Evolutionary conservation across 1,140 invertebrate species (phyloP).

Genomic region (Drosophila tsacasi): DNA sequence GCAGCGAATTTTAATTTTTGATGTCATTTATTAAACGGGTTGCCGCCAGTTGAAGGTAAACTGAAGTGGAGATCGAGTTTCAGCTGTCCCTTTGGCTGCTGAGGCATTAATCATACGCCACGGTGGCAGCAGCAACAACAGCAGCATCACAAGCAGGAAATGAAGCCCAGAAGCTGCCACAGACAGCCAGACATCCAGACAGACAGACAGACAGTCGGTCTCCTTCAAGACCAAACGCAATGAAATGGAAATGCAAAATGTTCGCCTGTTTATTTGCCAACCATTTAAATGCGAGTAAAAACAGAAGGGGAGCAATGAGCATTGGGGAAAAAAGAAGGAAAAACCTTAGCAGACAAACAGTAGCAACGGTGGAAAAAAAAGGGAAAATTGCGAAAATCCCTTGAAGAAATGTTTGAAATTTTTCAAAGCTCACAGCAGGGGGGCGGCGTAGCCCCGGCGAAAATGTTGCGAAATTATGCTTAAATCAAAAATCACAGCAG

Average conservation of each 20-base stretch:
- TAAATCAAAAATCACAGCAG: constrained; percentile 82
- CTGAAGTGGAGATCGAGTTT: constrained; percentile 30
- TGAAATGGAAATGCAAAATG: constrained; percentile 71
- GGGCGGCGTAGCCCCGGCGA: constrained; percentile 19
- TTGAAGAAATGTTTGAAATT: constrained; percentile 82
- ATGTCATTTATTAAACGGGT: constrained; percentile 77
- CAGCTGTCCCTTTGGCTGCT: constrained; percentile 27
- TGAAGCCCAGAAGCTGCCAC: constrained; percentile 38
- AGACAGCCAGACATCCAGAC: constrained; percentile 7
- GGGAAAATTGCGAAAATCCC: constrained; percentile 78
- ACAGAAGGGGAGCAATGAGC: constrained; percentile 15
- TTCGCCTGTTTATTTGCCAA: constrained; percentile 78
- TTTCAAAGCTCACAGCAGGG: constrained; percentile 64
- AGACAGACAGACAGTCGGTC: constrained; percentile 6
- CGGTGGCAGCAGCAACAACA: constrained; percentile 53
- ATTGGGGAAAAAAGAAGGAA: neutral
- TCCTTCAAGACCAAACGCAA: constrained; percentile 49
- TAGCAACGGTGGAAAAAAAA: constrained; percentile 41
- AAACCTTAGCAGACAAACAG: constrained; percentile 23
- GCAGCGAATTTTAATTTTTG: constrained; percentile 74
- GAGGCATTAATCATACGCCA: constrained; percentile 74
- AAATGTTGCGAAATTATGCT: constrained; percentile 78
- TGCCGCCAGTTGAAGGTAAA: neutral
- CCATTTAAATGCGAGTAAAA: constrained; percentile 73
- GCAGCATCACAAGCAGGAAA: constrained; percentile 45